Conservation (phyloP, 1,140 invertebrate species). For the Zaprionus ornatus region DNA sequence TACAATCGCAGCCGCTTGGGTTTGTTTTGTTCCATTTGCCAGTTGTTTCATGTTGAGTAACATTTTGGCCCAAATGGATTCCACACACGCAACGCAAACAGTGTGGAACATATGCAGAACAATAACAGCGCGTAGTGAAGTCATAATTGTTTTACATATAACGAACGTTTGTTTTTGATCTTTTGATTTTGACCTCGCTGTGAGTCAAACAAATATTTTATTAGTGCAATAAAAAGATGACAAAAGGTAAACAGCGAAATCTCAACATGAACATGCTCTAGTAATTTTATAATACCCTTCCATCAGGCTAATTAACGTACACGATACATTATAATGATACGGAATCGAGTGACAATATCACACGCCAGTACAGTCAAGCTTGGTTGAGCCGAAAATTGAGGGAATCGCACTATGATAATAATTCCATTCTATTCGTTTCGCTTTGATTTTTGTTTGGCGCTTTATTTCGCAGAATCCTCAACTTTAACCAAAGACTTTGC, state of each 20-base stretch:
- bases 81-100: background rate
- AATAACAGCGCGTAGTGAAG: background rate
- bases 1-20: conserved; percentile 23
- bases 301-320: background rate
- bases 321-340: background rate
- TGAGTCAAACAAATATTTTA: conserved; percentile 10
- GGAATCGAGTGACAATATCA: background rate
- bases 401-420: background rate
- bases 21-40: conserved; percentile 40
- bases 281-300: conserved; percentile 10
- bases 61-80: background rate
- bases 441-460: background rate
- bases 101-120: conserved; percentile 4
- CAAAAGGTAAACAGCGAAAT: conserved; percentile 1
- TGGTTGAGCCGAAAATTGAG: background rate
- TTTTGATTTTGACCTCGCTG: conserved; percentile 11
- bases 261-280: conserved; percentile 27
- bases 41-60: conserved; percentile 34
- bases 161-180: background rate
- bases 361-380: background rate
- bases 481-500: background rate
- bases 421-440: background rate
- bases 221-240: conserved; percentile 8
- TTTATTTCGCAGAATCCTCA: background rate
- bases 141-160: background rate